Percentiles rank a stretch among this genome's conserved stretches.
Conservation (phyloP, 1,140 invertebrate species). For the Metaphire vulgaris region DNA sequence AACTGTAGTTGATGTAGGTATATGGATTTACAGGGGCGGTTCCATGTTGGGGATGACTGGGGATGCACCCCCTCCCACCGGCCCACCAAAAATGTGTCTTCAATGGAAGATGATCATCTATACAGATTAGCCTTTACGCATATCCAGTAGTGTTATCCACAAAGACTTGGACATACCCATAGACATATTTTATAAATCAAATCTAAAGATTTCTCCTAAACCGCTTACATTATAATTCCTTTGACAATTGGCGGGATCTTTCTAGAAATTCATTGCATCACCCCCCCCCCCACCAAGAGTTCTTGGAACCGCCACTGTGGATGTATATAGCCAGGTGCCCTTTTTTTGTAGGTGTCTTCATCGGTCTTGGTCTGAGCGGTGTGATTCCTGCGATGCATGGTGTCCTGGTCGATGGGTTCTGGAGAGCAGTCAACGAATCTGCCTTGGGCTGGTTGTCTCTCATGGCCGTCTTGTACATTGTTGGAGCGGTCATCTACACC, state of each 20-base stretch:
- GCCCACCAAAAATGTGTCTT: too few relatives aligned
- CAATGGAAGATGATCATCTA: too few relatives aligned
- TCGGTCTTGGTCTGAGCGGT: slow-evolving; percentile 88
- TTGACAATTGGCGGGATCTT: too few relatives aligned
- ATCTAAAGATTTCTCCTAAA: too few relatives aligned
- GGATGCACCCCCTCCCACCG: too few relatives aligned
- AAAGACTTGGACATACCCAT: background rate
- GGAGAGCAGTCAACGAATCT: slow-evolving; percentile 59
- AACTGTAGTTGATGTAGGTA: background rate
- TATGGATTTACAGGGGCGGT: too few relatives aligned
- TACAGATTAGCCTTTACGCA: background rate
- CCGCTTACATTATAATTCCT: too few relatives aligned
- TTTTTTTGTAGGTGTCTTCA: slow-evolving; percentile 70
- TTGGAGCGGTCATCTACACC: slow-evolving; percentile 90
- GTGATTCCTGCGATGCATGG: slow-evolving; percentile 69
- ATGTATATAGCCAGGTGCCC: background rate
- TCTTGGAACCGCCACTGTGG: too few relatives aligned
- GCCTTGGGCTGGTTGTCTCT: slow-evolving; percentile 89
- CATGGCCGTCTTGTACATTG: slow-evolving; percentile 91
- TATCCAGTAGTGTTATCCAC: background rate
- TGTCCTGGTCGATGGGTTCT: slow-evolving; percentile 55
- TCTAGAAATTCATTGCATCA: too few relatives aligned
- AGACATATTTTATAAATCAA: too few relatives aligned
- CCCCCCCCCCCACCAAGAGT: too few relatives aligned
- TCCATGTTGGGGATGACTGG: too few relatives aligned